A percentile compares a stretch with the other conserved stretches of the same genome.
These are phyloP conservation scores for Suricata suricatta DNA, from an alignment of 2,113 vertebrate species.

Conservation along the genomic window DNA sequence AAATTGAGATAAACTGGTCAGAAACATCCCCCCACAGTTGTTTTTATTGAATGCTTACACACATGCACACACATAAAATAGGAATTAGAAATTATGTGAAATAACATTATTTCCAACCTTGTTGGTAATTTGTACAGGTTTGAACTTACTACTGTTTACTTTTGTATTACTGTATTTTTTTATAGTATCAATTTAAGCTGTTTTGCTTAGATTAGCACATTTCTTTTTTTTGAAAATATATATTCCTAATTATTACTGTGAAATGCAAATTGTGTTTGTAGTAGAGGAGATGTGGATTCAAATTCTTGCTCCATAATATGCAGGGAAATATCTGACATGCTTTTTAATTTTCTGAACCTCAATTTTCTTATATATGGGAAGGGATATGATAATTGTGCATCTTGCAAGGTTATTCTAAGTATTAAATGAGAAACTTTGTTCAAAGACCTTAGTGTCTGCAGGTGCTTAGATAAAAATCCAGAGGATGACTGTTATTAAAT, in stretches of 20 bases:
- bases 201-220: constrained; percentile 1
- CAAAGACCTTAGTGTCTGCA: neutral
- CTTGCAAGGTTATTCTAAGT: neutral
- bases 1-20: constrained; percentile 15
- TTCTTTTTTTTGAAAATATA: neutral
- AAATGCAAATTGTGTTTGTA: constrained; percentile 18
- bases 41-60: neutral
- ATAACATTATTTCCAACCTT: neutral
- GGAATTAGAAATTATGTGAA: neutral
- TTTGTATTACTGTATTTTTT: constrained; percentile 2
- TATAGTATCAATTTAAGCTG: neutral
- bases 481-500: neutral
- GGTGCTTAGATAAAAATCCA: constrained; percentile 12
- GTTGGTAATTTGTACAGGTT: neutral
- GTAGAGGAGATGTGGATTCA: neutral
- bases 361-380: neutral
- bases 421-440: neutral
- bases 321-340: neutral
- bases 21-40: neutral
- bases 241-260: neutral
- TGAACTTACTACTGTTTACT: neutral
- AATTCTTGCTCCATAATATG: neutral
- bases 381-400: neutral
- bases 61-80: neutral
- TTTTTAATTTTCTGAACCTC: neutral